Evolutionary conservation across 2,113 vertebrate species (phyloP).

Genomic region (Bungarus multicinctus): DNA sequence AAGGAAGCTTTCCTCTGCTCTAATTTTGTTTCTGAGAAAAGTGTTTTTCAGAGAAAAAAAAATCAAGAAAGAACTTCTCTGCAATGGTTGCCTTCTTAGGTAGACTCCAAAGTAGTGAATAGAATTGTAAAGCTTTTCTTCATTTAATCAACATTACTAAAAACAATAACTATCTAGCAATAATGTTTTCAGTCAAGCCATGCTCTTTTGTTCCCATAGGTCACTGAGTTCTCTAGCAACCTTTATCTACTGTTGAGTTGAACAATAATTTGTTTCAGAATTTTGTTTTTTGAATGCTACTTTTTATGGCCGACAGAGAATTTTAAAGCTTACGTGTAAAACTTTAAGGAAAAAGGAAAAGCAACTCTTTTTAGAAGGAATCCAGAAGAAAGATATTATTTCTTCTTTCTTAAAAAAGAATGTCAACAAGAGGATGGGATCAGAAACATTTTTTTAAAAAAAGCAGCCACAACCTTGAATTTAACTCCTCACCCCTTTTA

Average conservation of each 20-base stretch:
- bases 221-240: slow-evolving; percentile 31
- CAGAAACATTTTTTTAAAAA: background rate
- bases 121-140: slow-evolving; percentile 28
- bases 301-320: background rate
- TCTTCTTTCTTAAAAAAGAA: background rate
- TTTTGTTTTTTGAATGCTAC: background rate
- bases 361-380: slow-evolving; percentile 27
- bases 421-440: background rate
- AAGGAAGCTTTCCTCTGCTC: background rate
- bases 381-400: slow-evolving; percentile 22
- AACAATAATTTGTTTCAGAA: slow-evolving; percentile 23
- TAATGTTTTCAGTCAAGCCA: slow-evolving; percentile 38
- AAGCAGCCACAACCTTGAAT: background rate
- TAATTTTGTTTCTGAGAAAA: background rate
- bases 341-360: background rate
- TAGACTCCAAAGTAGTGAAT: background rate
- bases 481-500: background rate
- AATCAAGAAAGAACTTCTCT: background rate
- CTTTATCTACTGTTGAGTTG: slow-evolving; percentile 35
- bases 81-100: background rate
- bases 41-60: background rate
- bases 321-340: background rate
- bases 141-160: slow-evolving; percentile 25
- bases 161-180: slow-evolving; percentile 12
- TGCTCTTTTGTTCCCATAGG: slow-evolving; percentile 44